These are phyloP conservation scores for Conops quadrifasciatus DNA, from an alignment of 2,888 invertebrate genomes.

Conservation along the genomic window DNA sequence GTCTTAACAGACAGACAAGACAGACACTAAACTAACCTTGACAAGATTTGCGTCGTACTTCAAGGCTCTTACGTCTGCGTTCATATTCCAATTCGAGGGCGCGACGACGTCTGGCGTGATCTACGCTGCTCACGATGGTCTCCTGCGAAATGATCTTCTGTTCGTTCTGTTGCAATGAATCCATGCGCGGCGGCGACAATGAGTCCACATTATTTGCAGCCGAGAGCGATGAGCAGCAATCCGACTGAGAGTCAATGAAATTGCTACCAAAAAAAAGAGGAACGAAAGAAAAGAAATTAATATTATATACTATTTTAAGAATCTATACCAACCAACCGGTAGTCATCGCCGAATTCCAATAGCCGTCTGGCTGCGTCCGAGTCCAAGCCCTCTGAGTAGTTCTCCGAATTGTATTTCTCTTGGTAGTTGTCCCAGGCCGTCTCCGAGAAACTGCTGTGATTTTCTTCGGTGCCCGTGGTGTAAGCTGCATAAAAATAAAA, in stretches of 20 bases:
- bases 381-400: slow-evolving; percentile 86
- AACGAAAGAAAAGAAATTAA: neutral
- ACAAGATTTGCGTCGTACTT: slow-evolving; percentile 62
- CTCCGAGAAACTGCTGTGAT: slow-evolving; percentile 82
- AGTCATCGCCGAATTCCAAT: slow-evolving; percentile 89
- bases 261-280: too few species aligned
- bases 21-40: slow-evolving; percentile 53
- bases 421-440: slow-evolving; percentile 97
- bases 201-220: slow-evolving; percentile 69
- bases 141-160: slow-evolving; percentile 61
- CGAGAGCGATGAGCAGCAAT: slow-evolving; percentile 83
- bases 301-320: slow-evolving; percentile 7
- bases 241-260: slow-evolving; percentile 89
- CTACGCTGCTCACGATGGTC: slow-evolving; percentile 60
- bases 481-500: slow-evolving; percentile 63
- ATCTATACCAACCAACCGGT: slow-evolving; percentile 67
- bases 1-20: neutral
- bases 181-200: slow-evolving; percentile 66
- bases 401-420: slow-evolving; percentile 92
- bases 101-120: slow-evolving; percentile 63
- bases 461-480: slow-evolving; percentile 75
- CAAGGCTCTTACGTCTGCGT: slow-evolving; percentile 61
- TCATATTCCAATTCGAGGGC: slow-evolving; percentile 64
- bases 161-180: slow-evolving; percentile 62
- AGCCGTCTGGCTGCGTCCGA: slow-evolving; percentile 84